These are phyloP conservation scores for Cryptocephalus moraei DNA, from an alignment of 2,888 invertebrate genomes.

Conservation along the genomic window DNA sequence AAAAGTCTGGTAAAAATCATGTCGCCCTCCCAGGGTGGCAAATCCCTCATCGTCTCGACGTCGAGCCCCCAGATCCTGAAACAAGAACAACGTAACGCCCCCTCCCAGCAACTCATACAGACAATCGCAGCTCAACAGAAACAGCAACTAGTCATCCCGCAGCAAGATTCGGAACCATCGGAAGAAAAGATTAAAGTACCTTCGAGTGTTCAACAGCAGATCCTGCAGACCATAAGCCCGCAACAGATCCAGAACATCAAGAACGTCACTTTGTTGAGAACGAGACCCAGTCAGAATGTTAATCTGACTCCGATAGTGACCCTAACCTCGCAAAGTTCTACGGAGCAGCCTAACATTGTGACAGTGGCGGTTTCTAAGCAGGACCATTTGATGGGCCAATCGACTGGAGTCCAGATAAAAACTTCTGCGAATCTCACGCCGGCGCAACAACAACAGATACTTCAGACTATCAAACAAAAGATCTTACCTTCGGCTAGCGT, in stretches of 20 bases:
- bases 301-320: conserved; percentile 10
- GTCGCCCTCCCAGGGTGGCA: conserved; percentile 32
- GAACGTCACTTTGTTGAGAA: conserved; percentile 32
- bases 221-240: conserved; percentile 30
- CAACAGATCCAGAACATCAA: conserved; percentile 35
- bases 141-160: conserved; percentile 17
- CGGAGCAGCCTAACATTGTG: conserved; percentile 16
- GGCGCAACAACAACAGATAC: conserved; percentile 39
- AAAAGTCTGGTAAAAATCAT: conserved; percentile 36
- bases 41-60: conserved; percentile 41
- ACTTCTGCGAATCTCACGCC: conserved; percentile 29
- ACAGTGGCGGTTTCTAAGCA: conserved; percentile 22
- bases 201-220: conserved; percentile 27
- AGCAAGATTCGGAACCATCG: conserved; percentile 14
- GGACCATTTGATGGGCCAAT: conserved; percentile 17
- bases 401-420: conserved; percentile 25
- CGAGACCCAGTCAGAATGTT: conserved; percentile 16
- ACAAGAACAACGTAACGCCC: conserved; percentile 19
- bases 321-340: conserved; percentile 1
- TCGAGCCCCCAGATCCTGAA: conserved; percentile 31
- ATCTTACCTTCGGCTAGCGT: conserved; percentile 34
- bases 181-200: conserved; percentile 15
- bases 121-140: conserved; percentile 29
- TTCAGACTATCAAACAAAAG: conserved; percentile 37
- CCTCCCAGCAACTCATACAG: conserved; percentile 32